phyloP scores from a whole-genome alignment of 2,113 vertebrate genomes.

The Melanotaenia duboulayi region DNA sequence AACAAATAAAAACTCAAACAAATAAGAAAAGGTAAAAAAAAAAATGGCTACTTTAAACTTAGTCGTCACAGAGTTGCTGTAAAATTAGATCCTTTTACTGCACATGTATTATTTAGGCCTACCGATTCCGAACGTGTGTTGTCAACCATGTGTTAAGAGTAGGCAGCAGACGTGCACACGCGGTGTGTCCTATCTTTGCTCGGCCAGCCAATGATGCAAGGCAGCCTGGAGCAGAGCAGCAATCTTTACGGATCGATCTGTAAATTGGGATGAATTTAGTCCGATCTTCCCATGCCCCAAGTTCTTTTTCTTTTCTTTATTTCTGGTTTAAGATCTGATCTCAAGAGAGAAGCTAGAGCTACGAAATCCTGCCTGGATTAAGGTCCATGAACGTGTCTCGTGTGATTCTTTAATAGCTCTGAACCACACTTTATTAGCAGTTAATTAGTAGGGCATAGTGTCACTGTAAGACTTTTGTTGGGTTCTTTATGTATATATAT shows the following conservation, averaged over 20 bases:
- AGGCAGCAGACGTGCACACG: conserved; percentile 50
- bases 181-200: conserved; percentile 11
- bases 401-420: conserved; percentile 11
- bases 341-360: conserved; percentile 27
- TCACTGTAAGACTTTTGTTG: neutral
- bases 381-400: conserved; percentile 36
- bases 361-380: conserved; percentile 42
- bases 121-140: conserved; percentile 64
- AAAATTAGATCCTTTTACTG: conserved; percentile 80
- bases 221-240: conserved; percentile 53
- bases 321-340: conserved; percentile 12
- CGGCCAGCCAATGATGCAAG: conserved; percentile 44
- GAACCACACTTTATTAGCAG: conserved; percentile 12
- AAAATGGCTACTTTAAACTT: conserved; percentile 15
- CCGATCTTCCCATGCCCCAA: conserved; percentile 9
- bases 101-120: conserved; percentile 78
- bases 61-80: conserved; percentile 38
- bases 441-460: neutral
- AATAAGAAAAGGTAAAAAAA: conserved; percentile 1
- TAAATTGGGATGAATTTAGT: conserved; percentile 60
- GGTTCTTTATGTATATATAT: no score
- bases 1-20: conserved; percentile 17
- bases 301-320: neutral
- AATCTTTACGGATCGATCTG: conserved; percentile 67
- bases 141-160: conserved; percentile 74